Percentiles rank a stretch among this genome's conserved stretches.
Evolutionary conservation across 2,888 invertebrate species (phyloP).

Genomic region (Scaptomyza flava): DNA sequence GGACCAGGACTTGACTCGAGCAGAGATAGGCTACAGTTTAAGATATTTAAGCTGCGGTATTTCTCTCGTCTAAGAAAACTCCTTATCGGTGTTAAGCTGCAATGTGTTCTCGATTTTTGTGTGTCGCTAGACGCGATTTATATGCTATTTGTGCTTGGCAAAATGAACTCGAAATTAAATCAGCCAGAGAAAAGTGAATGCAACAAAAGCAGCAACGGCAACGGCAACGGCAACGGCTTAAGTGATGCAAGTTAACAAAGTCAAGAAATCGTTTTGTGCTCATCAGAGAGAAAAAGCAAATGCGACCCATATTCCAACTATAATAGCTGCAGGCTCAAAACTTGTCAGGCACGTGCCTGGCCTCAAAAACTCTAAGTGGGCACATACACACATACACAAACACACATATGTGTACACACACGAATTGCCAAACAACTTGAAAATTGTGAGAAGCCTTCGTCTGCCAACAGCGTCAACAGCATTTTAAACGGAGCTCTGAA

Average conservation of each 20-base stretch:
- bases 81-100: slow-evolving; percentile 33
- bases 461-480: slow-evolving; percentile 65
- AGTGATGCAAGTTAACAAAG: slow-evolving; percentile 40
- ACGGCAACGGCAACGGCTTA: slow-evolving; percentile 6
- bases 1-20: slow-evolving; percentile 4
- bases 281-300: slow-evolving; percentile 55
- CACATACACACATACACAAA: slow-evolving; percentile 10
- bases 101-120: slow-evolving; percentile 18
- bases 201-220: slow-evolving; percentile 11
- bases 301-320: slow-evolving; percentile 69
- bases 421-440: slow-evolving; percentile 65
- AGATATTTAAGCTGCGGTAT: slow-evolving; percentile 25
- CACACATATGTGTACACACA: slow-evolving; percentile 14
- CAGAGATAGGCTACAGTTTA: slow-evolving; percentile 15
- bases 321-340: slow-evolving; percentile 36
- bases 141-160: slow-evolving; percentile 55
- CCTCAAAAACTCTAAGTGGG: slow-evolving; percentile 23
- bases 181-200: slow-evolving; percentile 42
- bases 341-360: slow-evolving; percentile 60
- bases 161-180: slow-evolving; percentile 73
- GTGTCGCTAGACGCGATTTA: slow-evolving; percentile 41
- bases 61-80: not conserved
- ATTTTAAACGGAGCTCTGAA: slow-evolving; percentile 46
- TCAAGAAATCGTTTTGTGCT: slow-evolving; percentile 53
- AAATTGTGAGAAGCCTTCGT: slow-evolving; percentile 48